Evolutionary conservation across 2,888 invertebrate genomes (phyloP).

Genomic region (Creontiades dilutus): DNA sequence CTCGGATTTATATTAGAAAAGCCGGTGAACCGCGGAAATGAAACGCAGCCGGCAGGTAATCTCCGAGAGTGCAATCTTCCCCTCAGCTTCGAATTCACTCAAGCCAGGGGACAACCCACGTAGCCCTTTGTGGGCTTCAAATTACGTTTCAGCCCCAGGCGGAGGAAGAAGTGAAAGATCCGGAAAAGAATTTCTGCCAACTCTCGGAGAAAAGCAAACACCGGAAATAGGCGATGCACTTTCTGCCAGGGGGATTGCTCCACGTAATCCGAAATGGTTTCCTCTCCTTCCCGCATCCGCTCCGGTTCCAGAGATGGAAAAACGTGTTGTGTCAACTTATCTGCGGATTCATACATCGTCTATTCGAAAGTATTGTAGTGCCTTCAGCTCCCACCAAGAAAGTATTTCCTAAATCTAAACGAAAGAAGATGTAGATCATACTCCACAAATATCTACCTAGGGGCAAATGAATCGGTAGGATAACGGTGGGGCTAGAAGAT

Average conservation of each 20-base stretch:
- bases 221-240: conserved; percentile 39
- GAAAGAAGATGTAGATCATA: too few species aligned
- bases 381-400: too few species aligned
- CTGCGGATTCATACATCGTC: conserved; percentile 21
- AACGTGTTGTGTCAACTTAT: conserved; percentile 14
- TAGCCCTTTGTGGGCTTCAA: neutral
- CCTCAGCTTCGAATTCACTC: neutral
- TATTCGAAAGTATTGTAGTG: neutral
- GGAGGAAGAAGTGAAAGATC: neutral
- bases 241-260: neutral
- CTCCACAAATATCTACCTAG: too few species aligned
- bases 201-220: conserved; percentile 25
- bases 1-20: too few species aligned
- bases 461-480: too few species aligned
- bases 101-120: neutral
- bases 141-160: conserved; percentile 1
- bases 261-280: conserved; percentile 37
- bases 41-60: neutral
- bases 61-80: neutral
- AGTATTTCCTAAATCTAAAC: too few species aligned
- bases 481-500: too few species aligned
- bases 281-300: neutral
- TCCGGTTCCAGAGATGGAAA: conserved; percentile 12
- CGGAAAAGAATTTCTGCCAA: conserved; percentile 18
- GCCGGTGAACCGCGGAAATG: too few species aligned